Percentiles rank a stretch among this genome's conserved stretches.
These are phyloP conservation scores for Mionectes macconnelli DNA, from an alignment of 2,113 vertebrate genomes.

Conservation along the genomic window DNA sequence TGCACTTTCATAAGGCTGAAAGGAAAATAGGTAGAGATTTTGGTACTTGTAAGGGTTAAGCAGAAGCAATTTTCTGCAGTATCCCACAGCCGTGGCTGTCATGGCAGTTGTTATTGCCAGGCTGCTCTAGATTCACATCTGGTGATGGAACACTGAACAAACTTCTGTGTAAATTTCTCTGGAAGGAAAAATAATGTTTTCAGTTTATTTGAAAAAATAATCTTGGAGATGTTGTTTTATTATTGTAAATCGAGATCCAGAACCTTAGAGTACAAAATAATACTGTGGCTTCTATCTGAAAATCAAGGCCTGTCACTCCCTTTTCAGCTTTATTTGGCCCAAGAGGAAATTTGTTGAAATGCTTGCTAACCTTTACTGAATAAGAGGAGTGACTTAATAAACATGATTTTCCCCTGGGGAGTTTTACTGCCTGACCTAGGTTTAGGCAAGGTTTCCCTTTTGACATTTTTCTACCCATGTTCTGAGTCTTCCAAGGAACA, in stretches of 20 bases:
- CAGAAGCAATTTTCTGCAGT: neutral
- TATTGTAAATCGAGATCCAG: neutral
- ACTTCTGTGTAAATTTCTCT: neutral
- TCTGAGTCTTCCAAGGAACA: slow-evolving; percentile 35
- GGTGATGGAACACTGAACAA: neutral
- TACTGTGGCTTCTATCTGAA: neutral
- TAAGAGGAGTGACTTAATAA: slow-evolving; percentile 11
- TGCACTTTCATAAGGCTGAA: neutral
- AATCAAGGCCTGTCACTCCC: slow-evolving; percentile 21
- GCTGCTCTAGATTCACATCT: neutral
- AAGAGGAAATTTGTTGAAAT: neutral
- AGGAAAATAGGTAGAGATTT: neutral
- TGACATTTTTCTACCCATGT: slow-evolving; percentile 55
- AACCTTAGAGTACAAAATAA: neutral
- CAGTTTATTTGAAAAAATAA: neutral
- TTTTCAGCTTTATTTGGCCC: slow-evolving; percentile 17
- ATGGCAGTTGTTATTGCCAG: neutral
- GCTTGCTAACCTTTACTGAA: slow-evolving; percentile 57
- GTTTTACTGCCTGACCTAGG: slow-evolving; percentile 11
- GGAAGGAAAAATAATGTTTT: neutral
- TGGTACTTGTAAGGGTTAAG: neutral
- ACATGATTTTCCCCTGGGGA: slow-evolving; percentile 1
- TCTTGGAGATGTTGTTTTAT: neutral
- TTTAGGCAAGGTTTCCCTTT: slow-evolving; percentile 11
- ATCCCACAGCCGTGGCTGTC: neutral